phyloP scores from a whole-genome alignment of 2,113 vertebrate genomes.

The Clarias macrocephalus region DNA sequence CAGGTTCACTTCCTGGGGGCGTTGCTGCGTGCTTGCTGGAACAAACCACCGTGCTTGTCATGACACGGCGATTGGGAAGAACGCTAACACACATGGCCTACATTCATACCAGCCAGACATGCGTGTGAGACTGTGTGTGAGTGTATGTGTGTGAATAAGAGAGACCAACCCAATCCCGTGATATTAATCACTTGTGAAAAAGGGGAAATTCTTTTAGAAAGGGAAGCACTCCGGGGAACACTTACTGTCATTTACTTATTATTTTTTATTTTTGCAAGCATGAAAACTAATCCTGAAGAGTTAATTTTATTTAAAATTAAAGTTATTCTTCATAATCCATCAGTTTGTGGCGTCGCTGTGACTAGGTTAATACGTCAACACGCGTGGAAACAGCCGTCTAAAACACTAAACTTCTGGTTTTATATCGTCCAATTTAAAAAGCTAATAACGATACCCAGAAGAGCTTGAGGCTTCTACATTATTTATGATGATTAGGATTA shows the following conservation, averaged over 20 bases:
- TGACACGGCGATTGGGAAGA: conserved; percentile 32
- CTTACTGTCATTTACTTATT: background rate
- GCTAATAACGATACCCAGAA: no score
- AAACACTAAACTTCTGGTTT: background rate
- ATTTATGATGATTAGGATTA: background rate
- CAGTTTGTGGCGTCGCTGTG: background rate
- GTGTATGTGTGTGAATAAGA: background rate
- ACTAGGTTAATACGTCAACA: background rate
- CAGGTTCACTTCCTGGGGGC: conserved; percentile 44
- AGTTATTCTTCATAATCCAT: no score
- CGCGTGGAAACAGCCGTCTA: background rate
- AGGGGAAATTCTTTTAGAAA: conserved; percentile 12
- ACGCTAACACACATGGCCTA: conserved; percentile 24
- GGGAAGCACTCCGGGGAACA: background rate
- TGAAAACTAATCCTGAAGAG: background rate
- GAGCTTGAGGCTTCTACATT: no score
- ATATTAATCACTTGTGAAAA: conserved; percentile 4
- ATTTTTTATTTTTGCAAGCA: background rate
- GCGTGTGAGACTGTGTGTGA: background rate
- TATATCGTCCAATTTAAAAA: background rate
- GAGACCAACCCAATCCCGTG: background rate
- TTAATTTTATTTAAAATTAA: no score
- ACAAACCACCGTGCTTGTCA: conserved; percentile 36
- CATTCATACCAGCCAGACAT: conserved; percentile 12
- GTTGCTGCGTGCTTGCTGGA: conserved; percentile 4